Evolutionary conservation across 1,140 invertebrate genomes (phyloP).

Genomic region (Ceratitis capitata): DNA sequence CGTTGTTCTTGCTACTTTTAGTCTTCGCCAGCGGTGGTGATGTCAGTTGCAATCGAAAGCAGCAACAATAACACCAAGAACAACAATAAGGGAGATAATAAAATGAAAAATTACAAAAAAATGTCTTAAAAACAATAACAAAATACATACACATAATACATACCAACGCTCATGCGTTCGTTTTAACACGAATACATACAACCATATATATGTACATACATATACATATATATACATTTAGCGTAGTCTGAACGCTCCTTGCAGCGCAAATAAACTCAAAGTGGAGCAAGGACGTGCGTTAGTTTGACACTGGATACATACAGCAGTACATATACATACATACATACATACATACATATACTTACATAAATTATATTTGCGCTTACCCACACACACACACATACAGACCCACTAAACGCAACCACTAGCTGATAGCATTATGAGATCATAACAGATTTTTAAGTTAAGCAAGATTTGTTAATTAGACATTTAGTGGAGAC

Average conservation of each 20-base stretch:
- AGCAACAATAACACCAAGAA: not conserved
- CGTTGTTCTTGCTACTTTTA: not conserved
- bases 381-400: not conserved
- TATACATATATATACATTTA: too few relatives aligned
- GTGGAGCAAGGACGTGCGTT: slow-evolving; percentile 18
- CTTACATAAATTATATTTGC: too few relatives aligned
- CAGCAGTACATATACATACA: not conserved
- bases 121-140: too few relatives aligned
- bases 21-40: not conserved
- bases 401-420: too few relatives aligned
- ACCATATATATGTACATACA: too few relatives aligned
- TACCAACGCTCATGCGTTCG: not conserved
- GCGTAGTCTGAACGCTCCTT: slow-evolving; percentile 23
- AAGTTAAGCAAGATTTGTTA: too few relatives aligned
- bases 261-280: slow-evolving; percentile 28
- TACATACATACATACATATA: not conserved
- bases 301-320: not conserved
- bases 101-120: too few relatives aligned
- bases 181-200: not conserved
- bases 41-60: not conserved
- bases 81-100: too few relatives aligned
- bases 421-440: too few relatives aligned
- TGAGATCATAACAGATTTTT: too few relatives aligned
- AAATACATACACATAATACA: too few relatives aligned
- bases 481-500: too few relatives aligned